Conservation (phyloP, 1,140 invertebrate genomes). For the Zaprionus vittiger region DNA sequence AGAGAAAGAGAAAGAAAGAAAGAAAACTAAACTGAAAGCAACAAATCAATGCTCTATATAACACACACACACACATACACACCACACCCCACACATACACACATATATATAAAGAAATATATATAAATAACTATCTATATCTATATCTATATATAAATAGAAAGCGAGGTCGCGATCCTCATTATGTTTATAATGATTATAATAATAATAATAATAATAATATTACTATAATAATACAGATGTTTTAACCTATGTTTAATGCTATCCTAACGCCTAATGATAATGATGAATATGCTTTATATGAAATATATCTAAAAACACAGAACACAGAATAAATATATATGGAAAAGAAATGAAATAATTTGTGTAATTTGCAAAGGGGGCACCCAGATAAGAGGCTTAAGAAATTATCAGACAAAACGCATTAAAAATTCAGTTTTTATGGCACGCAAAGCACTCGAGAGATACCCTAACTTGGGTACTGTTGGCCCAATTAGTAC, state of each 20-base stretch:
- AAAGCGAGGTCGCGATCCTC: neutral
- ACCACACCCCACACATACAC: neutral
- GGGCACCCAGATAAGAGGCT: slow-evolving; percentile 33
- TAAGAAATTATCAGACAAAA: slow-evolving; percentile 44
- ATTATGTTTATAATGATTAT: slow-evolving; percentile 18
- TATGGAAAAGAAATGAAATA: slow-evolving; percentile 37
- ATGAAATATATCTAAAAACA: slow-evolving; percentile 39
- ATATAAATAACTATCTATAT: slow-evolving; percentile 10
- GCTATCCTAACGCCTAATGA: slow-evolving; percentile 33
- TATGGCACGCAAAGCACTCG: slow-evolving; percentile 15
- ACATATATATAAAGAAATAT: slow-evolving; percentile 10
- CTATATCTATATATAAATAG: slow-evolving; percentile 19
- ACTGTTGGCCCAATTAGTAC: slow-evolving; percentile 28
- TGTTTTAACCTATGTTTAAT: slow-evolving; percentile 47
- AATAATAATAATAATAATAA: slow-evolving; percentile 23
- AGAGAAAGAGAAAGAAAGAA: neutral
- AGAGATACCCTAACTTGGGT: slow-evolving; percentile 9
- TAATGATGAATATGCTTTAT: slow-evolving; percentile 73
- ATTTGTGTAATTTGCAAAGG: neutral
- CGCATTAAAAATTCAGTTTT: slow-evolving; percentile 35
- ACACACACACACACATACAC: slow-evolving; percentile 8
- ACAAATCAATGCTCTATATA: slow-evolving; percentile 15
- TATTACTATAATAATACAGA: slow-evolving; percentile 29
- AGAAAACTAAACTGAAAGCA: slow-evolving; percentile 5
- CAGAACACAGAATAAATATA: slow-evolving; percentile 17